Evolutionary conservation across 2,888 invertebrate species (phyloP), one percentile per base, ranked within the genome.

Genomic region (Drosophila antonietae): DNA sequence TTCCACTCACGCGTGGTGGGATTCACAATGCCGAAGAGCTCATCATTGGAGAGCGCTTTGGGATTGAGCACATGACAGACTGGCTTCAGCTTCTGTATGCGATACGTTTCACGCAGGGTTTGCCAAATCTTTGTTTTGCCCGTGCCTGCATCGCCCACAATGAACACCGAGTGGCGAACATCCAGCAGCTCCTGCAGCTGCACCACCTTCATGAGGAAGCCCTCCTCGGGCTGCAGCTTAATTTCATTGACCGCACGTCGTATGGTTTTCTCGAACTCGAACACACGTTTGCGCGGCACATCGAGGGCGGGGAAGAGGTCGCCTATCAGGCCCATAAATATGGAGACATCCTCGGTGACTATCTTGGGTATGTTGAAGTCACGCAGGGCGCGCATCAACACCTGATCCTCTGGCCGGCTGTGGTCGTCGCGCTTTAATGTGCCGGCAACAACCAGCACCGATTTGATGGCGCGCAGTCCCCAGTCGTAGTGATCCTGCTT

Each of bases 401-500:
- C 98, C 94, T 98, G 97, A 93, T 98, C 98, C 93, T 98, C 98
- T 0, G 98, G 96, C 41, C 96, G 94, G 58, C 94, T 94, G 71
- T 96, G 94, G 91, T 97, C 97, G 62, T 95, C 95, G 80, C 97
- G 94, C 94, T 98, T 98, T 53, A 98, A 93, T 35, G 98, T 96
- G 51, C 98, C 99, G 65, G 98, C 98, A 5, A 98, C 98, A 0
- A 98, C 98, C 58, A 99, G 93, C 28, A 99, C 98, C 58, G 98
- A 98, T 92, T 99, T 99, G 89, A 99, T 98, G 55, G 98, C 98
- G 80, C 99, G 93, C 64, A 99, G 94, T n/a, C 99, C 99, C 98
- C 98, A 98, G 94, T 99, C 99, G 91, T 99, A 99, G 93, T 99
- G 99, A 92, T 99, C 98, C 93, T 98, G 97, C 92, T 98, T 98